Evolutionary conservation across 2,888 invertebrate species (phyloP), one percentile per base, ranked within the genome.

Genomic region (Callyntrura sp.): DNA sequence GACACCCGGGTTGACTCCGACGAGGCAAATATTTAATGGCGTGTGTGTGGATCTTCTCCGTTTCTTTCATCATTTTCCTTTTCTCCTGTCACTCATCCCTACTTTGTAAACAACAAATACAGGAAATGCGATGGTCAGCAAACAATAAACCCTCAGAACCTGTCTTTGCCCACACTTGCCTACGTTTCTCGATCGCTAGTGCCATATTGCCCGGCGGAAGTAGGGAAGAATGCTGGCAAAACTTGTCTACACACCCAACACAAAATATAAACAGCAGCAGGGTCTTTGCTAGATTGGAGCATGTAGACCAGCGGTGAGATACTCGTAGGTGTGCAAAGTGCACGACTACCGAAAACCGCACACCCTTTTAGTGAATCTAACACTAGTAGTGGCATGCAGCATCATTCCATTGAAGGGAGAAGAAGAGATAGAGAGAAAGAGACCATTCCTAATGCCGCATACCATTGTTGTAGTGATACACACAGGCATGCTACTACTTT

Each of bases 91-190:
- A 78, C 51, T 78, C 76, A 78, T 78, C 76, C 55, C 55, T 51
- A 48, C 48, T 73, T 78, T 23, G 55, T 78, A 78, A 78, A 78
- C 48, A 76, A 48, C 76, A 51, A 25, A 70, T 43, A 70, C 14
- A 12, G 76, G 76, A 51, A 48, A 76, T 76, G 76, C 76, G 51
- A 48, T 78, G 76, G 76, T 48, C 76, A 78, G 48, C 76, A 78
- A 78, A 78, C 76, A 78, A 78, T 78, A 78, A 51, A 78, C 17
- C 51, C 76, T n/a, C 76, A 78, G 55, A 78, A 11, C 48, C 73
- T 35, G 17, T 23, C 73, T 43, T 6, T n/a, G n/a, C 70, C 12
- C 25, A 17, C 45, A 3, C 35, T 20, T 78, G 23, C 0, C 23
- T 57, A 35, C 1, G 57, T 35, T n/a, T n/a, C n/a, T n/a, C n/a